phyloP scores from a whole-genome alignment of 2,113 vertebrate genomes.

The Balaeniceps rex region DNA sequence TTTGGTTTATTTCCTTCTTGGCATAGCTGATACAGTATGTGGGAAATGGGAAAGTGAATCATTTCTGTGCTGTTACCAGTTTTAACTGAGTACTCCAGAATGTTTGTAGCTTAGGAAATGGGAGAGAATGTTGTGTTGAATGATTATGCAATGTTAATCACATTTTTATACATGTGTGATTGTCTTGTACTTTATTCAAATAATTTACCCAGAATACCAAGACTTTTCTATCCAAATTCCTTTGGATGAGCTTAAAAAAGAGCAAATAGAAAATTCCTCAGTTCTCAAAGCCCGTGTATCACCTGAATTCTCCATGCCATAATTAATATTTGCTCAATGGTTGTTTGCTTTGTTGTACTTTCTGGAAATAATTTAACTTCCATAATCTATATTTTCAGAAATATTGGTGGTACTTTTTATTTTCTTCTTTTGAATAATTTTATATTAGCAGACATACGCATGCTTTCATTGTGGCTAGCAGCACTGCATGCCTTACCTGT shows the following conservation, averaged over 20 bases:
- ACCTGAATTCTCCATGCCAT: neutral
- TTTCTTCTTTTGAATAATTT: neutral
- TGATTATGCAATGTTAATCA: neutral
- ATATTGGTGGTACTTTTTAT: neutral
- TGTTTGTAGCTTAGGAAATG: neutral
- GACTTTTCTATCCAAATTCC: neutral
- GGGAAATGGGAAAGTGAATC: neutral
- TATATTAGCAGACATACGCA: neutral
- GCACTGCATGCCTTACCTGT: neutral
- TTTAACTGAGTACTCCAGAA: neutral
- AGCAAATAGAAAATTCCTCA: neutral
- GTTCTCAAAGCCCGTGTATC: neutral
- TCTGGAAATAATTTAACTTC: neutral
- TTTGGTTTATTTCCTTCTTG: neutral
- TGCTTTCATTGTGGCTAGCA: neutral
- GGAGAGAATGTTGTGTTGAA: neutral
- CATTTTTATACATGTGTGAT: neutral
- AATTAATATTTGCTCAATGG: neutral
- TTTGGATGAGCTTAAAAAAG: neutral
- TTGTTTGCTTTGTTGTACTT: neutral
- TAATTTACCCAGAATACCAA: neutral
- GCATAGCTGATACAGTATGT: neutral
- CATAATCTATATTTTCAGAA: neutral
- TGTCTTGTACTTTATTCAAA: neutral
- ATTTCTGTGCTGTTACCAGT: neutral